Evolutionary conservation across 1,140 invertebrate species (phyloP), one percentile per base, ranked within the genome.

Genomic region (Leptinotarsa undecemlineata): DNA sequence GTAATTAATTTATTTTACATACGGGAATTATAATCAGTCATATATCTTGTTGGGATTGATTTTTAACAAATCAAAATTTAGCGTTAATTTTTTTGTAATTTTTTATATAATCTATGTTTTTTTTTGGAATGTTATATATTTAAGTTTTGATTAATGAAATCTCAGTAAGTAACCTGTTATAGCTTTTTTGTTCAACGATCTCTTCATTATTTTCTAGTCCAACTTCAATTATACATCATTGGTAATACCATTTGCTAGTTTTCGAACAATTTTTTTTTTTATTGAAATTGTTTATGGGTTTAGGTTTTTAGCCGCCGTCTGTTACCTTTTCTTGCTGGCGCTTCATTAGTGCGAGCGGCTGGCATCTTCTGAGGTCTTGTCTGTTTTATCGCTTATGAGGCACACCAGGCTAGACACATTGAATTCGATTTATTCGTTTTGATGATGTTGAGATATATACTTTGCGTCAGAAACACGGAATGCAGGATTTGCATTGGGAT

Each of bases 51-150:
- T 48, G 21, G 42, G 4, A 70, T 70, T 57, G 23, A 48, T 42
- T 42, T 42, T 48, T 48, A 23, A 70, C 19, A 42, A 23, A 57
- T 19, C n/a, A n/a, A 70, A 48, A 70, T 21, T 48, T 70, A 70
- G 68, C n/a, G n/a, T 11, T 70, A 70, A 68, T 63, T 70, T 70
- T 70, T 70, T 70, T 70, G 68, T 70, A 70, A 70, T 67, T 70
- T 70, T 69, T 70, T 70, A 57, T 19, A 19, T 57, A 57, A 57
- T 57, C n/a, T 19, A 70, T 70, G 48, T 57, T n/a, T 51, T 48
- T 19, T 70, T 48, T 70, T 69, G 68, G 68, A 70, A 42, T 47
- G 33, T 42, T 69, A 68, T 26, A 26, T 23, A 26, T 68, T 68
- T 68, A 26, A 17, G 33, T 42, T 42, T 42, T 11, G 8, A 42